A percentile compares a stretch with the other conserved stretches of the same genome.
These are phyloP conservation scores for Sternarchorhynchus goeldii DNA, from an alignment of 2,797 vertebrate genomes.

Conservation along the genomic window DNA sequence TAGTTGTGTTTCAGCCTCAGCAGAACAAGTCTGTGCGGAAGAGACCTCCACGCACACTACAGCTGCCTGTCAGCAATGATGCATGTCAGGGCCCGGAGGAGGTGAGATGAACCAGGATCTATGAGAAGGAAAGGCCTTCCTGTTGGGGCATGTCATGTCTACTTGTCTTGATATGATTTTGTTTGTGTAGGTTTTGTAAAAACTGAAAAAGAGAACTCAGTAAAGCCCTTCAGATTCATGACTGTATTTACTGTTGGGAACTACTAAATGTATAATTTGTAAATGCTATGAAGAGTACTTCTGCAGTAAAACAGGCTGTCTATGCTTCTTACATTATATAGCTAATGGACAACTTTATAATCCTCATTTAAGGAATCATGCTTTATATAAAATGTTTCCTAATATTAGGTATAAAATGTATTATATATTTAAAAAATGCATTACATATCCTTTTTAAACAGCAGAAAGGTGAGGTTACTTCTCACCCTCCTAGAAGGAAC, in stretches of 20 bases:
- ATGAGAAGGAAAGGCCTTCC: not conserved
- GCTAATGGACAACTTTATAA: too few relatives aligned
- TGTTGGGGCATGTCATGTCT: conserved; percentile 9
- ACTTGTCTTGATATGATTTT: not conserved
- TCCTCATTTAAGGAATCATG: not conserved
- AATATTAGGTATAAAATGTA: not conserved
- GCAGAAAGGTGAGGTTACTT: conserved; percentile 54
- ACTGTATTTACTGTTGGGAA: not conserved
- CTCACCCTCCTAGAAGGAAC: conserved; percentile 61
- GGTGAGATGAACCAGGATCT: conserved; percentile 54
- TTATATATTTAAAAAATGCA: conserved; percentile 11
- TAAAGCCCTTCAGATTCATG: too few relatives aligned
- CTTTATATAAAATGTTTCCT: not conserved
- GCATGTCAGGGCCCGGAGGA: conserved; percentile 48
- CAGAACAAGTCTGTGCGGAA: conserved; percentile 70
- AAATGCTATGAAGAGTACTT: too few relatives aligned
- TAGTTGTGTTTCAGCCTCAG: conserved; percentile 28
- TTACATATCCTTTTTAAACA: not conserved
- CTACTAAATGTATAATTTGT: too few relatives aligned
- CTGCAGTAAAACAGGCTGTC: not conserved
- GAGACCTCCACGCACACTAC: conserved; percentile 67
- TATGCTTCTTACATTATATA: not conserved
- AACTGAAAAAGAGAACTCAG: not conserved
- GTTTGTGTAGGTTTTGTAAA: too few relatives aligned
- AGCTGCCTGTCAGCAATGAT: conserved; percentile 51